phyloP scores from a whole-genome alignment of 2,888 invertebrate species.

The Aplocera efformata region DNA sequence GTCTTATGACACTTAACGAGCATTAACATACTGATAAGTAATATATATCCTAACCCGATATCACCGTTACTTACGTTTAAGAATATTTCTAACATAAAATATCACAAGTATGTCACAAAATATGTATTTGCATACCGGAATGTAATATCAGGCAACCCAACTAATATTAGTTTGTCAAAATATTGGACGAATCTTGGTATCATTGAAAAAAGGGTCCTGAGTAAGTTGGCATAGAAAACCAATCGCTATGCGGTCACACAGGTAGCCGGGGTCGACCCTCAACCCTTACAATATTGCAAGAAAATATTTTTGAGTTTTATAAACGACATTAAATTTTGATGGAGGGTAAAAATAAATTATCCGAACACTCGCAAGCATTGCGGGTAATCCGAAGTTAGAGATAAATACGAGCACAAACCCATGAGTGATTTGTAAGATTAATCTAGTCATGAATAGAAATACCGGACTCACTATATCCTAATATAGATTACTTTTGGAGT shows the following conservation, averaged over 20 bases:
- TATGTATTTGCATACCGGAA: slow-evolving; percentile 15
- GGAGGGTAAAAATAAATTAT: slow-evolving; percentile 3
- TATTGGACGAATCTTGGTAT: slow-evolving; percentile 16
- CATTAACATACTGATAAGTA: no score
- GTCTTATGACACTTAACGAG: no score
- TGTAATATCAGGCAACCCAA: slow-evolving; percentile 24
- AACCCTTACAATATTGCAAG: slow-evolving; percentile 17
- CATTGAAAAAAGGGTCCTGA: slow-evolving; percentile 27
- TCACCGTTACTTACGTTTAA: no score
- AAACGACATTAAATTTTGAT: slow-evolving; percentile 14
- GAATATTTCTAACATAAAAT: slow-evolving; percentile 1
- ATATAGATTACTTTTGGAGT: no score
- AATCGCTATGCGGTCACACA: slow-evolving; percentile 24
- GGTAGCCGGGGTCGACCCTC: slow-evolving; percentile 17
- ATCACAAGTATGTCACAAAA: slow-evolving; percentile 3
- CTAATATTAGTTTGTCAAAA: slow-evolving; percentile 33
- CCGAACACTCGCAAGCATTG: not conserved
- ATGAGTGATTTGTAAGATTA: no score
- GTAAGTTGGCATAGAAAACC: slow-evolving; percentile 17
- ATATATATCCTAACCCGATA: no score
- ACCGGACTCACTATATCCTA: no score
- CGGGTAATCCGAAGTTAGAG: not conserved
- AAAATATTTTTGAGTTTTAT: slow-evolving; percentile 9
- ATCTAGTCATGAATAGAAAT: no score
- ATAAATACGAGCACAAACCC: no score